Percentiles rank a stretch among this genome's conserved stretches.
These are phyloP conservation scores for Sciurus carolinensis DNA, from an alignment of 2,797 vertebrate genomes.

Conservation along the genomic window DNA sequence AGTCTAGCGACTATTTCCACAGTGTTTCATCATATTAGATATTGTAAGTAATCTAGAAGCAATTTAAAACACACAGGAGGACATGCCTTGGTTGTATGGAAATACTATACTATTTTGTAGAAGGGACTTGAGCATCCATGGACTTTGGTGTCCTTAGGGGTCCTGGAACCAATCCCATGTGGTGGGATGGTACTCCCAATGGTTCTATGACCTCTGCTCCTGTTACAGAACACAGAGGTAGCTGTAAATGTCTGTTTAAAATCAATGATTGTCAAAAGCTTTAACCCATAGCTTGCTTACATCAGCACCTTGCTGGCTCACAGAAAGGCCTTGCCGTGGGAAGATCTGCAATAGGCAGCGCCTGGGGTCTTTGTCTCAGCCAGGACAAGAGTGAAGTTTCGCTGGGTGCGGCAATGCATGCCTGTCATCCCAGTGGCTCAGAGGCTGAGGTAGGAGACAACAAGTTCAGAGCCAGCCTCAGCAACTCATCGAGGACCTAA, in stretches of 20 bases:
- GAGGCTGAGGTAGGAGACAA: no score
- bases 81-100: not conserved
- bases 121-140: no score
- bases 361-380: not conserved
- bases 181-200: not conserved
- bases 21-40: not conserved
- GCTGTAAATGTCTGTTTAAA: not conserved
- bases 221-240: not conserved
- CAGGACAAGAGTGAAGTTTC: not conserved
- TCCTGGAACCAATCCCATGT: not conserved
- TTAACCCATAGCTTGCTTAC: fast-evolving
- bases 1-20: not conserved
- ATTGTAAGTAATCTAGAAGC: not conserved
- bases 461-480: no score
- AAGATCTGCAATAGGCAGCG: not conserved
- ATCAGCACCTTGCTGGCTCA: not conserved
- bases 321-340: not conserved
- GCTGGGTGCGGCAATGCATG: no score
- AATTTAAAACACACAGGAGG: not conserved
- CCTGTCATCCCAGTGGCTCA: no score
- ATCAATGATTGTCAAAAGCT: not conserved
- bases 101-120: not conserved
- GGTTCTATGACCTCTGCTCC: not conserved
- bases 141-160: not conserved
- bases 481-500: no score